Evolutionary conservation across 2,888 invertebrate species (phyloP), one percentile per base, ranked within the genome.

Genomic region (Helicoverpa assulta): DNA sequence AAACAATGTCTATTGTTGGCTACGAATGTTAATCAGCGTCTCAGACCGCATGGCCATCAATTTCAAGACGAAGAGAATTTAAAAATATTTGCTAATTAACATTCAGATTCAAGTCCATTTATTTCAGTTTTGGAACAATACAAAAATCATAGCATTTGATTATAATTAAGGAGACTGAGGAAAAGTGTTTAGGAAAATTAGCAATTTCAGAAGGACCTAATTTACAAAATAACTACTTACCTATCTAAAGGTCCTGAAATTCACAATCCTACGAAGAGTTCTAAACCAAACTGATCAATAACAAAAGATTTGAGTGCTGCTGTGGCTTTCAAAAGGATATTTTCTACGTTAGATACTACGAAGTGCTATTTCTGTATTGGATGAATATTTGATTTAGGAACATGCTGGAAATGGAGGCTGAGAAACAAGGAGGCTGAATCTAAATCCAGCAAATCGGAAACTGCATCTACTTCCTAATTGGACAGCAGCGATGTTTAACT

Each of bases 21-120:
- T 86, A 89, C 90, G 89, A 90, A 91, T 92, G 91, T 92, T 93
- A 92, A 93, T 91, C 91, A 91, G 88, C 74, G 85, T 85, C 87
- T 86, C 84, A 79, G 84, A 82, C 86, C 76, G 78, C 77, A 83
- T 77, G 75, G 82, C 80, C 81, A 84, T 85, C 43, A 58, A 67
- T 64, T 58, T 19, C 14, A 53, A 57, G 43, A 62, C 50, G 62
- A 47, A 52, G 2, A 6, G 19, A 66, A 75, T 59, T 8, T 8
- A 37, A 67, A 73, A 61, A 74, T 57, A 43, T 18, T 14, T 18
- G 5, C 19, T 63, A 19, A 33, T 47, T 57, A 57, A 58, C 53
- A 57, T 70, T 52, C 6, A 14, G 7, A 21, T 37, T 26, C 1
- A 40, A 16, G 37, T n/a, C 26, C 12, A 33, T 47, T n/a, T 5